These are phyloP conservation scores for Anthopleura xanthogrammica DNA, from an alignment of 92 coral and sea anemone genomes.

Conservation along the genomic window DNA sequence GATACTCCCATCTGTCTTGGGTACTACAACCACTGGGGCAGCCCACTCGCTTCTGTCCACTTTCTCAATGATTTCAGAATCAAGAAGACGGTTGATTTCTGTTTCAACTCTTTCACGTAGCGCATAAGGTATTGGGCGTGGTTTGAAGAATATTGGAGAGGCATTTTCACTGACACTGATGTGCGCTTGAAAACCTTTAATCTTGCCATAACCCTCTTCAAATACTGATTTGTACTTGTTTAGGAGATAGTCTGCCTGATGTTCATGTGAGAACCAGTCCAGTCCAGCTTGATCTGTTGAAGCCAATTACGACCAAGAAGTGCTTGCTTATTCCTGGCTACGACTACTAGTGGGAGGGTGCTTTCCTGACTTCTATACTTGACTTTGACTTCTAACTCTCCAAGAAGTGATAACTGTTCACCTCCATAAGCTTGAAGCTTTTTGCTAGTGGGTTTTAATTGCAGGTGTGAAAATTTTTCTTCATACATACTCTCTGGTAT, in stretches of 20 bases:
- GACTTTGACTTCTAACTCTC: constrained; percentile 25
- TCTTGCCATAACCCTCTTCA: constrained; percentile 33
- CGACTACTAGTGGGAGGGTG: constrained; percentile 24
- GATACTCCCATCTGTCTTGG: constrained; percentile 18
- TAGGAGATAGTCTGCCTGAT: constrained; percentile 12
- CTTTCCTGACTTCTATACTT: constrained; percentile 26
- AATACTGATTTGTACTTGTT: constrained; percentile 31
- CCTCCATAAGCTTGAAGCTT: constrained; percentile 27
- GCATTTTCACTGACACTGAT: constrained; percentile 20
- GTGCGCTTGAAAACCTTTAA: constrained; percentile 30
- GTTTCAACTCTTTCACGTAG: not conserved
- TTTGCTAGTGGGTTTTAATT: not conserved
- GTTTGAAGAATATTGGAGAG: constrained; percentile 1
- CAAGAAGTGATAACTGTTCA: constrained; percentile 21
- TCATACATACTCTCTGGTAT: too few species aligned
- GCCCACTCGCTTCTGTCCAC: constrained; percentile 40
- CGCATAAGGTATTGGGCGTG: not conserved
- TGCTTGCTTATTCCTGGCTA: constrained; percentile 22
- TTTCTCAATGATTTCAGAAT: constrained; percentile 8
- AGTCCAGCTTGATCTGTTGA: constrained; percentile 23
- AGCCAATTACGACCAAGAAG: constrained; percentile 49
- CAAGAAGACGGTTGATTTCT: not conserved
- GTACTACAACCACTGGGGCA: constrained; percentile 20
- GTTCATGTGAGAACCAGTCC: constrained; percentile 4
- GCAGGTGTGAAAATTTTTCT: too few species aligned